Evolutionary conservation across 2,113 vertebrate species (phyloP), one percentile per base, ranked within the genome.

Genomic region (Phocoena sinus): DNA sequence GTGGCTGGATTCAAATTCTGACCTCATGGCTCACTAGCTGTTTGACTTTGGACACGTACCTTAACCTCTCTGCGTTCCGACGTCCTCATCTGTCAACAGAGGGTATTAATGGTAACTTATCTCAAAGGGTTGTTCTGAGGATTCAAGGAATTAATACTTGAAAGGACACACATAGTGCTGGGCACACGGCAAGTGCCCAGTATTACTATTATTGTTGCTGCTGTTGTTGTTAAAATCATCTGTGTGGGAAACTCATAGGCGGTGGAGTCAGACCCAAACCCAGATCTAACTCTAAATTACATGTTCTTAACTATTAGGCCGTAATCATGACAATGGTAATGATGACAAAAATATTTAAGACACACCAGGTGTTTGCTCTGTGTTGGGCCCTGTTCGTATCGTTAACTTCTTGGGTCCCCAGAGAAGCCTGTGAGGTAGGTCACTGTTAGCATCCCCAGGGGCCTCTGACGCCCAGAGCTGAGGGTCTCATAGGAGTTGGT

Each of bases 201-300:
- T 63, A 3, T 3, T 5, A 8, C 14, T 15, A 2, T 44, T 41
- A 9, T 3, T 5, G 2, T 26, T 17, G 9, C 25, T n/a, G 1
- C 7, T 13, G 1, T 50, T 56, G 25, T 63, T 13, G 26, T 70
- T 56, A 31, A 38, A 86, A 38, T 10, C 44, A 67, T n/a, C 38
- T 6, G 17, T 23, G 18, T 44, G 63, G 38, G 36, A 74, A 36
- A 31, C 9, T 31, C 91, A 73, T 3, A 71, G 41, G 13, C 6
- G 26, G 13, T 38, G 20, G 53, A 41, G 12, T 47, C 20, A 44
- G 47, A 56, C 26, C 21, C 6, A 81, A 28, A 63, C 63, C 38
- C 21, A 10, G 10, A 2, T 23, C 70, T 56, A 8, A 38, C 58
- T 41, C 70, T n/a, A 56, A 44, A 44, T 21, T 4, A 53, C 38